Conservation (phyloP, 1,140 invertebrate genomes). For the Argopecten irradians region DNA sequence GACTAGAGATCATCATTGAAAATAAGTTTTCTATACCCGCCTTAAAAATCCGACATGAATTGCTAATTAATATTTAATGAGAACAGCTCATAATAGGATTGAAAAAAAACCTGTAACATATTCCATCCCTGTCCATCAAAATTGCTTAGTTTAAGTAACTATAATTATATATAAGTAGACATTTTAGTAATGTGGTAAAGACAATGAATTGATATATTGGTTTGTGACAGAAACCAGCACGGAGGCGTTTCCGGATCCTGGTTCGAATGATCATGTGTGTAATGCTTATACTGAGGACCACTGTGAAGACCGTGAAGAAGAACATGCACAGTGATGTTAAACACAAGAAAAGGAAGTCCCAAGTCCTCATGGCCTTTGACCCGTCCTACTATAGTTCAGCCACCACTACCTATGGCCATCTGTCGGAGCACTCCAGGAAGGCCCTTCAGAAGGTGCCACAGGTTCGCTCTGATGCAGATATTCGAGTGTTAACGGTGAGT, state of each 20-base stretch:
- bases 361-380: constrained; percentile 39
- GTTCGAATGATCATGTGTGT: constrained; percentile 40
- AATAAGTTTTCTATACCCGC: too few species aligned
- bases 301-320: constrained; percentile 26
- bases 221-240: neutral
- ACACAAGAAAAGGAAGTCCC: constrained; percentile 12
- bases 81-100: neutral
- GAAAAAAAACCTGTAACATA: neutral
- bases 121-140: neutral
- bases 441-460: constrained; percentile 40
- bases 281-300: constrained; percentile 29
- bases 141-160: neutral
- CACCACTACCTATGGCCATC: constrained; percentile 46
- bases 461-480: constrained; percentile 47
- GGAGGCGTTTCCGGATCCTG: constrained; percentile 18
- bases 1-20: too few species aligned
- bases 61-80: neutral
- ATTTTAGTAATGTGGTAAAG: too few species aligned
- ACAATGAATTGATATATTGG: neutral
- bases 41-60: too few species aligned
- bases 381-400: constrained; percentile 42
- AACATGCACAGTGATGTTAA: constrained; percentile 26
- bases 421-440: constrained; percentile 40
- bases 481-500: constrained; percentile 42
- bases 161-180: neutral